Evolutionary conservation across 2,888 invertebrate species (phyloP).

Genomic region (Drosophila recens): DNA sequence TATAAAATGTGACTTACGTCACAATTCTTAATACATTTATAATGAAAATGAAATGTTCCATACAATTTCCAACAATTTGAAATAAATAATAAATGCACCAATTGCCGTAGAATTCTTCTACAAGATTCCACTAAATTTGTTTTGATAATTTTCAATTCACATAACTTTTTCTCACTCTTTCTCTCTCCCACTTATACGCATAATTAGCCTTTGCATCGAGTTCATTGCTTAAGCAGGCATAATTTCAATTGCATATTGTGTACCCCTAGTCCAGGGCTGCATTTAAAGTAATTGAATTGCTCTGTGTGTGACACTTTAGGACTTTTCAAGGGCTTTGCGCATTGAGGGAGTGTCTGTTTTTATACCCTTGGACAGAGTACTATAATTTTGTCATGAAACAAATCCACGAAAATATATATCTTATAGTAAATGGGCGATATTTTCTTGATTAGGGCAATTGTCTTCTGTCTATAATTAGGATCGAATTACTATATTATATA

Average conservation of each 20-base stretch:
- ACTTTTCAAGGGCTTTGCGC: conserved; percentile 5
- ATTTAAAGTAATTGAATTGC: conserved; percentile 52
- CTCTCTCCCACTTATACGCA: background rate
- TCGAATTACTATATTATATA: no score
- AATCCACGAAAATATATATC: no score
- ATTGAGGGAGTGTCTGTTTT: background rate
- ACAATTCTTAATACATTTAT: no score
- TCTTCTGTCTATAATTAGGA: no score
- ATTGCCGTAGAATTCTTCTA: background rate
- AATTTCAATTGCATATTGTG: conserved; percentile 31
- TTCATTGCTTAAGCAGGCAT: conserved; percentile 21
- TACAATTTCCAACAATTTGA: no score
- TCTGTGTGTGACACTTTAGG: conserved; percentile 7
- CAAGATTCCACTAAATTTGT: background rate
- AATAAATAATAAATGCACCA: no score
- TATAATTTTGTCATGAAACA: background rate
- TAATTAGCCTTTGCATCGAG: conserved; percentile 10
- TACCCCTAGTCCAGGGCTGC: conserved; percentile 26
- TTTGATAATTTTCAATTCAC: background rate
- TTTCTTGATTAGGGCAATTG: no score
- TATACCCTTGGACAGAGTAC: background rate
- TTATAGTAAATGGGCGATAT: no score
- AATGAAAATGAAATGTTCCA: no score
- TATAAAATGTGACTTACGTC: no score
- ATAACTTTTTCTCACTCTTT: background rate